Evolutionary conservation across 1,140 invertebrate genomes (phyloP).

Genomic region (Lasaia peninsularis): DNA sequence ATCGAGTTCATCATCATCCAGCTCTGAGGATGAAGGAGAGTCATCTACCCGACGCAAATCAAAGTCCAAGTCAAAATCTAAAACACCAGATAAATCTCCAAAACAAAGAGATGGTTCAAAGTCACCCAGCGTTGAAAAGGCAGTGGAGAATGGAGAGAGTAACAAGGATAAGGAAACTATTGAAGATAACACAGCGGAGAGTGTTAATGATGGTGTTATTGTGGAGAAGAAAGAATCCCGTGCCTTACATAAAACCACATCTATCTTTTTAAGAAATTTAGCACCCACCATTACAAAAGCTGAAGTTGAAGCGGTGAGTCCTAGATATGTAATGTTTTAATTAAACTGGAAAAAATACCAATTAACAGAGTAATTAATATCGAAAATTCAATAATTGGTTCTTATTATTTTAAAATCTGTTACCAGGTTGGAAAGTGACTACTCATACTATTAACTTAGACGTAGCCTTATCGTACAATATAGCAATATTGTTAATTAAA

Average conservation of each 20-base stretch:
- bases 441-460: too few relatives aligned
- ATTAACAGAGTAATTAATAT: too few relatives aligned
- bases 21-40: conserved; percentile 65
- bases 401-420: too few relatives aligned
- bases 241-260: conserved; percentile 94
- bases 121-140: conserved; percentile 50
- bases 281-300: conserved; percentile 96
- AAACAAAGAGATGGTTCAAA: conserved; percentile 53
- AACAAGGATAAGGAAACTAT: conserved; percentile 68
- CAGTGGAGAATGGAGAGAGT: conserved; percentile 43
- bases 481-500: too few relatives aligned
- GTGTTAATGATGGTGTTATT: conserved; percentile 37
- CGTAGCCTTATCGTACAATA: too few relatives aligned
- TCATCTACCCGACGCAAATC: conserved; percentile 50
- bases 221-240: conserved; percentile 80
- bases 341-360: background rate
- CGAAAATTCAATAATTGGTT: too few relatives aligned
- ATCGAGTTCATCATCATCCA: conserved; percentile 65
- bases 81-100: conserved; percentile 57
- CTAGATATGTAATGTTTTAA: conserved; percentile 5
- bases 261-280: conserved; percentile 97
- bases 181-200: conserved; percentile 6
- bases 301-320: conserved; percentile 95
- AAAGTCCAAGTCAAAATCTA: conserved; percentile 59
- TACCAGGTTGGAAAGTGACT: too few relatives aligned